phyloP scores from a whole-genome alignment of 2,113 vertebrate genomes.

The Carettochelys insculpta region DNA sequence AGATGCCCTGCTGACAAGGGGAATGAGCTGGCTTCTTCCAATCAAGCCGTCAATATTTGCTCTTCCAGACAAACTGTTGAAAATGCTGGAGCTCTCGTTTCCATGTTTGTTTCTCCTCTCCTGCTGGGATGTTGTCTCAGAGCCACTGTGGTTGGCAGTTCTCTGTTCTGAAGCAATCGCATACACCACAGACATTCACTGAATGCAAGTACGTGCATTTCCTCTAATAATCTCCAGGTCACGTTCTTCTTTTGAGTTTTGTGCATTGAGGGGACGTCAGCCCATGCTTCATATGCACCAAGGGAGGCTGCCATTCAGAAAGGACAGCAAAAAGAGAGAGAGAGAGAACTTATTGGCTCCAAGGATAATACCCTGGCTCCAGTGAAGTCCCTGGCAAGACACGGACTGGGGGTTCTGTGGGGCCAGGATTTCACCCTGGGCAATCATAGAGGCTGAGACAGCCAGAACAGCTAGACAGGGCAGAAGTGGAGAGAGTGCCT shows the following conservation, averaged over 20 bases:
- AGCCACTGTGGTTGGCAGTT: constrained; percentile 52
- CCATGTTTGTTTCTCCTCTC: constrained; percentile 49
- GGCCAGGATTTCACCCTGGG: background rate
- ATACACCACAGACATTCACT: background rate
- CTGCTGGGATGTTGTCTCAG: constrained; percentile 47
- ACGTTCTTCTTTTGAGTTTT: background rate
- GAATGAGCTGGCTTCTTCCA: constrained; percentile 39
- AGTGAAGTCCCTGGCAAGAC: background rate
- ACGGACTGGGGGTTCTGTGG: background rate
- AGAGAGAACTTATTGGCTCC: background rate
- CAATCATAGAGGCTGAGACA: background rate
- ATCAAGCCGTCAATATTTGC: constrained; percentile 49
- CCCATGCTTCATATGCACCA: background rate
- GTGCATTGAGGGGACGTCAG: background rate
- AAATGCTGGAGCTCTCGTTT: constrained; percentile 13
- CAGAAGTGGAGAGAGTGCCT: background rate
- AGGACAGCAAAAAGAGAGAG: background rate
- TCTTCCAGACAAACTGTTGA: constrained; percentile 43
- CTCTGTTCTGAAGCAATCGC: constrained; percentile 17
- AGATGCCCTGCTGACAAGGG: background rate
- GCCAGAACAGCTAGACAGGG: background rate
- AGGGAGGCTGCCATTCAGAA: background rate
- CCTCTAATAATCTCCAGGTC: constrained; percentile 11
- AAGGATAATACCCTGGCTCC: background rate
- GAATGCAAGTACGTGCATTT: background rate